These are phyloP conservation scores for rabbit (Oryctolagus cuniculus) DNA, from an alignment of 2,113 vertebrate genomes.

Conservation along the genomic window mOryCun1.1 NC_091436.1:110713001-110713500, in stretches of 20 bases:
- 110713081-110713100: neutral
- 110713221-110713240: constrained; percentile 3
- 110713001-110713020: neutral
- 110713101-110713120: too few relatives aligned
- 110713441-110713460: neutral
- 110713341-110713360: neutral
- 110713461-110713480: neutral
- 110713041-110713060: neutral
- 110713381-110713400: neutral
- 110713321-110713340: neutral
- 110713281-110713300: neutral
- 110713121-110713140: neutral
- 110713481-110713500: neutral
- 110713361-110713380: constrained; percentile 9
- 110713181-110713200: neutral
- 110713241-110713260: neutral
- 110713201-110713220: neutral
- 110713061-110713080: neutral
- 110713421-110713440: neutral
- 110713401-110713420: neutral
- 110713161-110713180: neutral
- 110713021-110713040: neutral
- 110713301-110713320: neutral
- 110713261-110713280: neutral
- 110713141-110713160: neutral